phyloP scores from a whole-genome alignment of 2,113 vertebrate species.

The Corydoras sp. region DNA sequence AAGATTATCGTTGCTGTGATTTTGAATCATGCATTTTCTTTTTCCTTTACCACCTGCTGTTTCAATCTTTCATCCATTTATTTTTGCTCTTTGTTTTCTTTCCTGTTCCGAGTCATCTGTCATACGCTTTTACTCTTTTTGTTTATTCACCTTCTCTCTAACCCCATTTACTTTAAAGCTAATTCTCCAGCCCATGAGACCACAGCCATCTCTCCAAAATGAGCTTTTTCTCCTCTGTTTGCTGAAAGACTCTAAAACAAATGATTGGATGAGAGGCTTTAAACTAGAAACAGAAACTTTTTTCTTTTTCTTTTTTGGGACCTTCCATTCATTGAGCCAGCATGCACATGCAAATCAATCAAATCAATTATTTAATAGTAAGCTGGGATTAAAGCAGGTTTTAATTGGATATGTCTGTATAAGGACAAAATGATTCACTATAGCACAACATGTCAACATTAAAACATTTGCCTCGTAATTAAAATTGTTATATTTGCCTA shows the following conservation, averaged over 20 bases:
- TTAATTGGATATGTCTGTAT: too few relatives aligned
- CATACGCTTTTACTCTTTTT: background rate
- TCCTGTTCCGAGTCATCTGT: background rate
- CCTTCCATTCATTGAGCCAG: background rate
- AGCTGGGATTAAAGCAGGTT: too few relatives aligned
- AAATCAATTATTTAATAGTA: too few relatives aligned
- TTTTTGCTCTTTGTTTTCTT: background rate
- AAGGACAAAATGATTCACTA: too few relatives aligned
- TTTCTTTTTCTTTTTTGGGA: background rate
- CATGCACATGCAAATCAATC: background rate
- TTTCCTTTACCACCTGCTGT: constrained; percentile 40
- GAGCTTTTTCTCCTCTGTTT: constrained; percentile 18
- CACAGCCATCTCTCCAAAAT: constrained; percentile 21
- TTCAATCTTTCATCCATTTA: constrained; percentile 2
- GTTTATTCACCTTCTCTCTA: background rate
- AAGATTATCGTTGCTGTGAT: too few relatives aligned
- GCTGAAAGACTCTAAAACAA: constrained; percentile 25
- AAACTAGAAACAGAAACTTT: constrained; percentile 7
- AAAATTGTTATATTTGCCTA: too few relatives aligned
- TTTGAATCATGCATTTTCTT: constrained; percentile 16
- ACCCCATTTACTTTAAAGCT: constrained; percentile 33
- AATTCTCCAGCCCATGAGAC: constrained; percentile 36
- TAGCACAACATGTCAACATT: too few relatives aligned
- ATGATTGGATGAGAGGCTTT: constrained; percentile 27
- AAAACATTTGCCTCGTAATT: too few relatives aligned